phyloP scores from a whole-genome alignment of 2,113 vertebrate species.

The Empidonax traillii region DNA sequence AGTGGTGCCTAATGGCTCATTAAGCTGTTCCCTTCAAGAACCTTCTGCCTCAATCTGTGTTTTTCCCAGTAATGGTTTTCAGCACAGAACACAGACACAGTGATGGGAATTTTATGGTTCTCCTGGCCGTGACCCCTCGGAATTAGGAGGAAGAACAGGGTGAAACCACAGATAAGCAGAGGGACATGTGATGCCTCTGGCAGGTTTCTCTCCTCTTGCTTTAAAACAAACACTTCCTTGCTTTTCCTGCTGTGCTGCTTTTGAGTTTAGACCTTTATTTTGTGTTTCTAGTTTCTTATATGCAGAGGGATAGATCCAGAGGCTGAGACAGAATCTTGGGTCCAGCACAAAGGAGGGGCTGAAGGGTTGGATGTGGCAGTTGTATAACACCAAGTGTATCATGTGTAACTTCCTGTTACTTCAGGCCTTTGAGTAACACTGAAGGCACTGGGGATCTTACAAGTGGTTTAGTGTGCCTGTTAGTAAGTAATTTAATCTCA shows the following conservation, averaged over 20 bases:
- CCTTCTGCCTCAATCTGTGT: not conserved
- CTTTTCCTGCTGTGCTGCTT: not conserved
- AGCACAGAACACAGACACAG: not conserved
- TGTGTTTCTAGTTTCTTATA: not conserved
- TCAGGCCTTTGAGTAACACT: not conserved
- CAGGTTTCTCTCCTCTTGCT: not conserved
- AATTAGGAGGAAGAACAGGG: not conserved
- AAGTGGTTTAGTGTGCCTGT: not conserved
- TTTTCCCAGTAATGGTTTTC: not conserved
- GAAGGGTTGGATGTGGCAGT: not conserved
- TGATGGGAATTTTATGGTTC: not conserved
- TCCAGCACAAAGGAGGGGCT: not conserved
- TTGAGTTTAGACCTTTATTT: not conserved
- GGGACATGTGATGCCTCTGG: not conserved
- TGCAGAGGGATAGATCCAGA: not conserved
- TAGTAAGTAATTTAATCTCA: not conserved
- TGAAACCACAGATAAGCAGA: not conserved
- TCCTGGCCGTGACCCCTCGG: not conserved
- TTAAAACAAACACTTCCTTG: not conserved
- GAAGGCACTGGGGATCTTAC: not conserved
- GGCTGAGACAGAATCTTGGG: not conserved
- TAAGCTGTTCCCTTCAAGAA: slow-evolving; percentile 25
- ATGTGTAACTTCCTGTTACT: not conserved
- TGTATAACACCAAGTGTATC: not conserved
- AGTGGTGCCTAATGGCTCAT: not conserved